Conservation (phyloP, 2,113 vertebrate genomes). For the Sorex fumeus region DNA sequence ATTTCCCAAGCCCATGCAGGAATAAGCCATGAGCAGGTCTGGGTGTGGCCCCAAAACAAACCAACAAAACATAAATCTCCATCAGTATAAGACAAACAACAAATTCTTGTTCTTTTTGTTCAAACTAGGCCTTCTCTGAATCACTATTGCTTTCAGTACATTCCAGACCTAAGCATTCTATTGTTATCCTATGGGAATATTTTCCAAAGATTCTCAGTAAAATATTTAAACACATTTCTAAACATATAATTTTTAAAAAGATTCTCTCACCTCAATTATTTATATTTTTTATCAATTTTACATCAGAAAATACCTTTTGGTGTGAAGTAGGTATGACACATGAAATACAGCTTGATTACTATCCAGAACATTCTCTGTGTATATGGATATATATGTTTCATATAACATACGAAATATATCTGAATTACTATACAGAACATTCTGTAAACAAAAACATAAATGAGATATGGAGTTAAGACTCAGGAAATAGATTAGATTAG, state of each 20-base stretch:
- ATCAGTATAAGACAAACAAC: not conserved
- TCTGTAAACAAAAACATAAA: not conserved
- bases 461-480: constrained; percentile 7
- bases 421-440: too few species aligned
- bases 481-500: too few species aligned
- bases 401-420: too few species aligned
- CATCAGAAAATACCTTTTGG: not conserved
- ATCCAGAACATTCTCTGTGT: not conserved
- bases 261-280: constrained; percentile 10
- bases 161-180: not conserved
- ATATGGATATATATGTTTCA: too few species aligned
- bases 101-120: not conserved
- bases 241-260: not conserved
- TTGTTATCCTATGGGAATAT: not conserved
- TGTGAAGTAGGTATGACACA: not conserved
- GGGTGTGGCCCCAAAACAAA: too few species aligned
- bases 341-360: not conserved
- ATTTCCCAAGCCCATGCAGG: too few species aligned
- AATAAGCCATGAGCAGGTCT: too few species aligned
- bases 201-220: not conserved
- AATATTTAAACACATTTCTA: constrained; percentile 5
- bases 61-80: not conserved
- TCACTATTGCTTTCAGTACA: not conserved
- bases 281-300: not conserved
- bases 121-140: not conserved